These are phyloP conservation scores for Corythoichthys intestinalis DNA, from an alignment of 2,113 vertebrate genomes.

Conservation along the genomic window DNA sequence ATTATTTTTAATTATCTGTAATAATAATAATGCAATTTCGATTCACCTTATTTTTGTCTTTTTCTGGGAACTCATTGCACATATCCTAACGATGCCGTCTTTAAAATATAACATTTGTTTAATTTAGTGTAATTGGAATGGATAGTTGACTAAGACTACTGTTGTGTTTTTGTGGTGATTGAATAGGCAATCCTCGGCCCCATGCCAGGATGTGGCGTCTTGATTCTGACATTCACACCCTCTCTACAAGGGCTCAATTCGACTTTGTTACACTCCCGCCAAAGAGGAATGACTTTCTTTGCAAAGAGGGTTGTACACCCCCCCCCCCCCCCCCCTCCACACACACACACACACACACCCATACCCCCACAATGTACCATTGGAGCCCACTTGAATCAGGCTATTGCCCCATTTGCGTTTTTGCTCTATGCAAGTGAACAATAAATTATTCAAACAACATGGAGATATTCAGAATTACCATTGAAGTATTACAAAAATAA, in stretches of 20 bases:
- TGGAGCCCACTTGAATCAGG: slow-evolving; percentile 4
- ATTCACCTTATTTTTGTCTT: not conserved
- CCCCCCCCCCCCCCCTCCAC: too few species aligned
- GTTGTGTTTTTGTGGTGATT: slow-evolving; percentile 35
- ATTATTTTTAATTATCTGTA: too few species aligned
- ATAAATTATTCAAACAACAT: slow-evolving; percentile 37
- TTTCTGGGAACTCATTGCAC: not conserved
- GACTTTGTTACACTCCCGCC: not conserved
- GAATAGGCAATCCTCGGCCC: slow-evolving; percentile 44
- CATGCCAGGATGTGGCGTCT: slow-evolving; percentile 44
- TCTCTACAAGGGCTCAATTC: slow-evolving; percentile 1
- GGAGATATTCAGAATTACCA: not conserved
- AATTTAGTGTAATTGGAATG: not conserved
- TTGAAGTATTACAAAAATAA: not conserved
- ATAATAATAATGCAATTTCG: too few species aligned
- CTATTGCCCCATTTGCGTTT: slow-evolving; percentile 17
- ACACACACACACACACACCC: not conserved
- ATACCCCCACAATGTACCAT: slow-evolving; percentile 1
- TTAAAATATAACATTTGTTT: not conserved
- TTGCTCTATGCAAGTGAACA: not conserved
- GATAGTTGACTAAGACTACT: slow-evolving; percentile 26
- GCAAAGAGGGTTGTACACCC: slow-evolving; percentile 21
- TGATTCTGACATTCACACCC: slow-evolving; percentile 36
- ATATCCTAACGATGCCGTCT: not conserved
- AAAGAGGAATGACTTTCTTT: not conserved